Evolutionary conservation across 2,797 vertebrate genomes (phyloP), one percentile per base, ranked within the genome.

Genomic region (Aplochiton taeniatus): DNA sequence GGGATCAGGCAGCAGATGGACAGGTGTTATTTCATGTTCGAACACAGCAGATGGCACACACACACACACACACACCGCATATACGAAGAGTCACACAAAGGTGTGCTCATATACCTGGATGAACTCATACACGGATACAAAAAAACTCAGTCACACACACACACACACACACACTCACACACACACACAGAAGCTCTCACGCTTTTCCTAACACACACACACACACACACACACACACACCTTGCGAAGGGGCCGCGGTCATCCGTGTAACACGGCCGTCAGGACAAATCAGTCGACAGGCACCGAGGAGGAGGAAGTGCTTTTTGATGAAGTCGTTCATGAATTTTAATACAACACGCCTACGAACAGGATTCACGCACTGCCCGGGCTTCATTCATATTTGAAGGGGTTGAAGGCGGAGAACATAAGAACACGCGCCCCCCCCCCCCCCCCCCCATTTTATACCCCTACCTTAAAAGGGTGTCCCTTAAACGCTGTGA

Each of bases 311-410:
- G 88, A 92, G 91, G 94, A 96, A 96, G 95, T 96, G 95, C 92
- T 95, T 97, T 96, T 95, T 95, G 94, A 97, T 98, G 94, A 97
- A 98, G 95, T 94, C 90, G 89, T 96, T 96, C 94, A 96, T 97
- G 95, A 95, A 97, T 98, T 95, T 97, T 96, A 96, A 97, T 97
- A 94, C 89, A 92, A 95, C 94, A 92, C 92, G 94, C 94, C 94
- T 91, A 91, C 92, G 87, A 94, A 93, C 94, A 93, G 94, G 94
- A 97, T 93, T 95, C 94, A 95, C 90, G 87, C 93, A 91, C 93
- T 88, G 91, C 85, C 89, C 85, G 93, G 31, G 31, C 31, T 93
- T 94, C 93, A 94, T 97, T 96, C 93, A 96, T 96, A 94, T 96
- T 96, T 95, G 91, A 96, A 91, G 83, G 88, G 83, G 92, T 87